Base-by-base conservation (phyloP, 2,113 vertebrate genomes). In the Sardina pilchardus region DNA sequence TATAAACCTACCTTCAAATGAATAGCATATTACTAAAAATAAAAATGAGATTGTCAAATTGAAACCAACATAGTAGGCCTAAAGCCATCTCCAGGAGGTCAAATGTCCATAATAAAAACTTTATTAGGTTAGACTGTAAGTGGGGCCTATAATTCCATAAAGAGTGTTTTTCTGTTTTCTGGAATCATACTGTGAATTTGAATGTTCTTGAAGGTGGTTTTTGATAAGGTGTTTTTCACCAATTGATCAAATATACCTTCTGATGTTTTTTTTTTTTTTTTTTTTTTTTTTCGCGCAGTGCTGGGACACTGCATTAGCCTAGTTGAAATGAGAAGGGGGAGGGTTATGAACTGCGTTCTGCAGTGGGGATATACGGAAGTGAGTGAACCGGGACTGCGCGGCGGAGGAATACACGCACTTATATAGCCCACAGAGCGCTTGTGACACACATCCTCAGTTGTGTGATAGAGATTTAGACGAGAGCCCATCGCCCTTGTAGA, bases 341-440 rank as follows among this genome's bases (percentile, higher is more conserved):
- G 63, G 63, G 63, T 71, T 71, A 80, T 84, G 48, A 44, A 45
- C 53, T 26, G n/a, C 24, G 42, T 59, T 50, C 75, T 86, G 82
- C 83, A 48, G 45, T 48, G 82, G 83, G 75, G 82, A 87, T 26
- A 84, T 86, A 86, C 88, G 86, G 86, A 89, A 89, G 89, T 87
- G 86, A 87, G 87, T 86, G 87, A 87, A 53, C 26, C 36, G 80
- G 81, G 71, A 56, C 81, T 19, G 44, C 21, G 45, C 50, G 83
- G 89, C 88, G 89, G 89, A 90, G 85, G 88, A 85, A 89, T 89
- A 90, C 88, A 88, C 71, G 7, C 21, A 81, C 45, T 71, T 90
- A 90, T 90, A 90, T 85, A 90, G 81, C 26, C 50, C 50, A 50
- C 87, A 83, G 81, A 87, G 59, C 84, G 81, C 86, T 67, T 50